Conservation (phyloP, 2,113 vertebrate genomes). For the Ceyx cyanopectus region DNA sequence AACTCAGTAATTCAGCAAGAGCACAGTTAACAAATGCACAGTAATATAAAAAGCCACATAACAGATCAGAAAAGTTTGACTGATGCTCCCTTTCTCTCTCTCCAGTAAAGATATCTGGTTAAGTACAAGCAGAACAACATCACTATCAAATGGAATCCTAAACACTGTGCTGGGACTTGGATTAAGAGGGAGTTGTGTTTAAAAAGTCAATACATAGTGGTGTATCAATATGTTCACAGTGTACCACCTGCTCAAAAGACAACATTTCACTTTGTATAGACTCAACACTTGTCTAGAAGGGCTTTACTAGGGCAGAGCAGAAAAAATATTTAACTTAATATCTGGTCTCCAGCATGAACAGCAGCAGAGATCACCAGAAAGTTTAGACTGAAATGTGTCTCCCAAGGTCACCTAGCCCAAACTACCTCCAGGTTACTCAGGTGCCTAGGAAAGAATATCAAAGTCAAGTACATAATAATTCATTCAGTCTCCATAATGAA, state of each 20-base stretch:
- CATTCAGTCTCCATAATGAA: background rate
- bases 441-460: background rate
- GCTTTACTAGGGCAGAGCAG: background rate
- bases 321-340: background rate
- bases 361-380: background rate
- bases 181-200: background rate
- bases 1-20: background rate
- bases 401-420: background rate
- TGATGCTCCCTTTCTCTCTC: background rate
- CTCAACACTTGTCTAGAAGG: background rate
- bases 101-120: background rate
- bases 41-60: background rate
- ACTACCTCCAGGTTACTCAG: background rate
- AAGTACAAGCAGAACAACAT: background rate
- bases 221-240: background rate
- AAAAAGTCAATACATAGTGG: background rate
- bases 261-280: background rate
- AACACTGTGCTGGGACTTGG: background rate
- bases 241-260: background rate
- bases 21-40: background rate
- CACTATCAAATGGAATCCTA: background rate
- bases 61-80: background rate
- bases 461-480: background rate
- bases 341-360: background rate
- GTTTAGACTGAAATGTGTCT: background rate